A percentile compares a stretch with the other conserved stretches of the same genome.
Conservation (phyloP, 2,797 vertebrate genomes). For the Limosa lapponica region DNA sequence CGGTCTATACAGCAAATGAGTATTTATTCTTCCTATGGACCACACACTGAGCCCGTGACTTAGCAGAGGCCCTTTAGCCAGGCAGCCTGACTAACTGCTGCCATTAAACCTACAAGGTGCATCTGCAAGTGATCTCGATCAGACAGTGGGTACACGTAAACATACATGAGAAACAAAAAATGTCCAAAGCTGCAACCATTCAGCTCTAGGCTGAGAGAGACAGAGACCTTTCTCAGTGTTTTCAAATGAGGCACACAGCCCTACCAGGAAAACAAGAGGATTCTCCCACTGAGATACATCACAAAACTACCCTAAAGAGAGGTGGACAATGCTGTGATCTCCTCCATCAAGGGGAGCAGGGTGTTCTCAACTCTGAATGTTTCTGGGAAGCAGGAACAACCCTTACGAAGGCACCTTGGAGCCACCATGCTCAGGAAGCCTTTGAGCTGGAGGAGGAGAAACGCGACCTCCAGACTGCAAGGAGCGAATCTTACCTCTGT, state of each 20-base stretch:
- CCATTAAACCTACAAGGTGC: background rate
- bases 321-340: background rate
- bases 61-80: background rate
- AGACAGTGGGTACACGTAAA: background rate
- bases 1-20: background rate
- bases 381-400: background rate
- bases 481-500: background rate
- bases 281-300: background rate
- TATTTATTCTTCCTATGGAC: background rate
- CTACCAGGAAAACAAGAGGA: background rate
- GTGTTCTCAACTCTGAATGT: background rate
- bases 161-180: background rate
- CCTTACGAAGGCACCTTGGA: background rate
- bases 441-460: background rate
- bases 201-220: background rate
- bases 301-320: background rate
- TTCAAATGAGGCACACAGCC: background rate
- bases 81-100: background rate
- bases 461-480: accelerated
- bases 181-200: background rate
- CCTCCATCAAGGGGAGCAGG: background rate
- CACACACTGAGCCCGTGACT: background rate
- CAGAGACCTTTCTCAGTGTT: background rate
- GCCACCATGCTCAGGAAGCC: background rate
- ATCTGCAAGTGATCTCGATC: background rate